Conservation (phyloP, 2,888 invertebrate genomes). For the Ochropleura plecta region DNA sequence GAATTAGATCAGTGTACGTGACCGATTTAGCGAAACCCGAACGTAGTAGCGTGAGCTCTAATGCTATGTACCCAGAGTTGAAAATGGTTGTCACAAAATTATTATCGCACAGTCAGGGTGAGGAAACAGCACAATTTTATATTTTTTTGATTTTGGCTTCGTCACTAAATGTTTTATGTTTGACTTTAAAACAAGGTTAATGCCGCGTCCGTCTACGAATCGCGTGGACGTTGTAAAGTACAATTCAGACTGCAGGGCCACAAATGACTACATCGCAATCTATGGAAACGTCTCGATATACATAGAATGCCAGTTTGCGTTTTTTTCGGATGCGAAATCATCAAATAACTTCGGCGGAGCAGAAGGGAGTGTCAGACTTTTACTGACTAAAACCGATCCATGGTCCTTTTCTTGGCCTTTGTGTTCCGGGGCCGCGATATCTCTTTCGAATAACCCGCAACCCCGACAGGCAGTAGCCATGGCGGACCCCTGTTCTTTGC, state of each 20-base stretch:
- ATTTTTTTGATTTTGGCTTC: constrained; percentile 32
- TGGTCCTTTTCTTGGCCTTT: too few species aligned
- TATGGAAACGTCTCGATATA: not conserved
- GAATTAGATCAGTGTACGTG: constrained; percentile 75
- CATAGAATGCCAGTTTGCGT: not conserved
- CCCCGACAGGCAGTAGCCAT: too few species aligned
- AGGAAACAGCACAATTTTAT: constrained; percentile 67
- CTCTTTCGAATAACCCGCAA: too few species aligned
- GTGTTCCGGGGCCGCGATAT: too few species aligned
- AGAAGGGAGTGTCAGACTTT: too few species aligned
- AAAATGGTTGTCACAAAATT: constrained; percentile 88
- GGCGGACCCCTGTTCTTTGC: too few species aligned
- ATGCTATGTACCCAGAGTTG: constrained; percentile 83
- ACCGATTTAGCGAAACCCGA: constrained; percentile 74
- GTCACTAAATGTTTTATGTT: constrained; percentile 18
- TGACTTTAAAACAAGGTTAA: not conserved
- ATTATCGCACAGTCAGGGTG: constrained; percentile 85
- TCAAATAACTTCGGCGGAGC: too few species aligned
- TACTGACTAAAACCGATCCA: too few species aligned
- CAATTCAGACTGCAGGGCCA: not conserved
- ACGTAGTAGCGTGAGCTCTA: constrained; percentile 70
- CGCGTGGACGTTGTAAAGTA: not conserved
- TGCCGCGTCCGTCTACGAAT: not conserved
- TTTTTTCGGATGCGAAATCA: too few species aligned
- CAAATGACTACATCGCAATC: not conserved